A percentile compares a stretch with the other conserved stretches of the same genome.
phyloP scores from a whole-genome alignment of 2,888 invertebrate genomes.

The Drosophila infuscata region DNA sequence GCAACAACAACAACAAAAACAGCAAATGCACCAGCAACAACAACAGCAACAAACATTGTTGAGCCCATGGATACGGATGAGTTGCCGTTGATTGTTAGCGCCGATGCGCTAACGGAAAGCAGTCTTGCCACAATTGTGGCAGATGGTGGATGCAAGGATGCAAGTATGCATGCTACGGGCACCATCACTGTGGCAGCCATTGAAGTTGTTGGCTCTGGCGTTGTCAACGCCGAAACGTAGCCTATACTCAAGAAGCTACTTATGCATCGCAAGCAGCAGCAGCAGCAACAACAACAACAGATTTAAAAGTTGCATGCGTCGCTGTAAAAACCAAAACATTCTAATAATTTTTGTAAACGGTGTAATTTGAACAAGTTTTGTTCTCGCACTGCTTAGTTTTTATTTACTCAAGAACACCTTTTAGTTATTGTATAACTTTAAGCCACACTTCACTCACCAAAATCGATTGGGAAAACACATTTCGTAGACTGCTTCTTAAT shows the following conservation, averaged over 20 bases:
- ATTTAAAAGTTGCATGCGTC: conserved; percentile 7
- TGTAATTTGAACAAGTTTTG: conserved; percentile 41
- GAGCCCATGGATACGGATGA: conserved; percentile 74
- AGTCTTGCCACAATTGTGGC: conserved; percentile 30
- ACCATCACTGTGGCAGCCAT: conserved; percentile 64
- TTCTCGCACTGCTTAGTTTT: conserved; percentile 51
- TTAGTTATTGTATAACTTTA: conserved; percentile 47
- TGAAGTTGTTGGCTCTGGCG: conserved; percentile 70
- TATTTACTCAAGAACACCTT: conserved; percentile 26
- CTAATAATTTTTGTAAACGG: conserved; percentile 42
- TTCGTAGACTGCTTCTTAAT: conserved; percentile 67
- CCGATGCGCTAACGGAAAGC: conserved; percentile 58
- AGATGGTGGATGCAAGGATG: conserved; percentile 52
- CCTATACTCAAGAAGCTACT: conserved; percentile 85
- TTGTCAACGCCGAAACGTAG: conserved; percentile 84
- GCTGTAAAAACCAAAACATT: conserved; percentile 44
- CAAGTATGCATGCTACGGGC: conserved; percentile 44
- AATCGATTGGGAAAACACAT: conserved; percentile 69
- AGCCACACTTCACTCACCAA: conserved; percentile 67
- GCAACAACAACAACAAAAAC: conserved; percentile 37
- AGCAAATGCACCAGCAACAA: conserved; percentile 23
- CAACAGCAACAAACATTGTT: conserved; percentile 51
- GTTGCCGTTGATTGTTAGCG: conserved; percentile 29
- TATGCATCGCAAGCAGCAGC: conserved; percentile 79
- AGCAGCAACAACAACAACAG: conserved; percentile 10